phyloP scores from a whole-genome alignment of 2,113 vertebrate genomes.

The Serinus canaria region DNA sequence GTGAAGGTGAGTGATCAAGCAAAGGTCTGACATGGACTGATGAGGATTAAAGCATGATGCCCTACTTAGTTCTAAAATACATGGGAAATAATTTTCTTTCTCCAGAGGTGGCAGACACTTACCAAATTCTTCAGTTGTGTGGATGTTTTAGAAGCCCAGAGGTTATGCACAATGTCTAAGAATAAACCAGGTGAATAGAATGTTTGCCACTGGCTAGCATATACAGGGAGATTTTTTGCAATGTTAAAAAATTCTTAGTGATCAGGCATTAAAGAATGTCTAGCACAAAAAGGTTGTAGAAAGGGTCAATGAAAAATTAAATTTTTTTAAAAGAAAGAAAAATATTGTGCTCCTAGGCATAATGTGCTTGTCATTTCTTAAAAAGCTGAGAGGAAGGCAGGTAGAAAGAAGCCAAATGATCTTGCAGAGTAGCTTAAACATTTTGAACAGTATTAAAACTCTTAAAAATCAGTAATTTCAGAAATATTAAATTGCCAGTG shows the following conservation, averaged over 20 bases:
- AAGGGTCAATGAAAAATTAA: neutral
- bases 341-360: neutral
- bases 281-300: neutral
- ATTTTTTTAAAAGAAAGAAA: neutral
- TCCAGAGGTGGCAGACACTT: neutral
- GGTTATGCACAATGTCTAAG: neutral
- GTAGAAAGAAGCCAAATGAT: neutral
- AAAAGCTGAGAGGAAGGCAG: neutral
- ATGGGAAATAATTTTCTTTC: neutral
- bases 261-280: neutral
- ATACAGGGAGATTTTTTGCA: neutral
- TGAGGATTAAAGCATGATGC: neutral
- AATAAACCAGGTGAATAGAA: neutral
- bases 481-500: neutral
- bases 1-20: neutral
- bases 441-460: neutral
- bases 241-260: neutral
- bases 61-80: neutral
- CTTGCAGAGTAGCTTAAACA: neutral
- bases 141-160: neutral
- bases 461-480: neutral
- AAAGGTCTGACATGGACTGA: neutral
- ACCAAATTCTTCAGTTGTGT: neutral
- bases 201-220: neutral
- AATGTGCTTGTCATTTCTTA: neutral